Base-by-base conservation (phyloP, 2,113 vertebrate species). In the Tympanuchus pallidicinctus region DNA sequence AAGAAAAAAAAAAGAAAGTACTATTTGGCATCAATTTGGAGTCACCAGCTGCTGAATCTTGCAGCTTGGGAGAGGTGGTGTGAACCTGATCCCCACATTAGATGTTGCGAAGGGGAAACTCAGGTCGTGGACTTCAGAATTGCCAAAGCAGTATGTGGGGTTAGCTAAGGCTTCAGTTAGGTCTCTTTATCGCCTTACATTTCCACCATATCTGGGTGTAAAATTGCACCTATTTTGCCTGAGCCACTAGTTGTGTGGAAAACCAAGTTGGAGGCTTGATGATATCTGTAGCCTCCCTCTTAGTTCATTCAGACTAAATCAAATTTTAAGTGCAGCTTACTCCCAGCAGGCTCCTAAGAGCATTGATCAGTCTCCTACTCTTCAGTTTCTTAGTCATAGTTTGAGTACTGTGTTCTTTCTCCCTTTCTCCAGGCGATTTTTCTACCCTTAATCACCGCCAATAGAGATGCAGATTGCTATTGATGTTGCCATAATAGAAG, bases 381-480 rank as follows among this genome's bases (percentile, higher is more conserved):
- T 54, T 61, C 65, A 75, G 73, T 16, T 22, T 81, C 82, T 88
- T 6, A 80, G 52, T 48, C 75, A 48, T 30, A 82, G 7, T 80
- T 57, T 89, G 52, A 47, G 25, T 67, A 71, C 89, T 91, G 48
- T 19, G 74, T 34, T 92, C 36, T 54, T 66, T 54, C 40, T 81
- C 3, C 66, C 36, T 86, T 92, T 32, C 24, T 88, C 82, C 36
- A 60, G 92, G 52, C 34, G 83, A 36, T 21, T 93, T 88, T 92
- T 81, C 76, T 24, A 48, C 45, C 40, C 61, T 72, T 81, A 72
- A 78, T 86, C 88, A 90, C 21, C 43, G 61, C 65, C 52, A 89
- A 18, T n/a, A 22, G 4, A 89, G 69, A 80, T 67, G 87, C 60
- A 89, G 82, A 88, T 83, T 83, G 56, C 27, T 92, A 74, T 10